Conservation (phyloP, 1,140 invertebrate species). For the Cheumatopsyche charites region DNA sequence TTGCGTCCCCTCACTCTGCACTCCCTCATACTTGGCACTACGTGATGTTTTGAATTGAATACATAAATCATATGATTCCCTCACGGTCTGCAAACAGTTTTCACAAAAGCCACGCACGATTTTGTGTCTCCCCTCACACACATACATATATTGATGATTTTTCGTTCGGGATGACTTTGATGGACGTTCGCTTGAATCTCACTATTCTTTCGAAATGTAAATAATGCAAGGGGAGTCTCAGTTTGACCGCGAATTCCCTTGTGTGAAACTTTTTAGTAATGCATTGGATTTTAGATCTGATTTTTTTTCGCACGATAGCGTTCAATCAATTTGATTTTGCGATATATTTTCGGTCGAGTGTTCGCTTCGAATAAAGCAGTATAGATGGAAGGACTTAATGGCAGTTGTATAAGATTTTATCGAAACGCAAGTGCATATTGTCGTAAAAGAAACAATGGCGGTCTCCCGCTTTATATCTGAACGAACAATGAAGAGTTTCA, state of each 20-base stretch:
- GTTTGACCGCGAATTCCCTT: neutral
- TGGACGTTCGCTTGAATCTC: neutral
- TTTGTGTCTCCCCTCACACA: neutral
- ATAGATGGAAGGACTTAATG: slow-evolving; percentile 27
- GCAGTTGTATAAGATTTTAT: slow-evolving; percentile 41
- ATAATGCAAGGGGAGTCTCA: neutral
- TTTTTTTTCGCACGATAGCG: neutral
- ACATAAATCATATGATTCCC: slow-evolving; percentile 44
- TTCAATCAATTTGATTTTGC: neutral
- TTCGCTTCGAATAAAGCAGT: neutral
- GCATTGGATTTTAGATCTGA: neutral
- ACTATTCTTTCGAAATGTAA: neutral
- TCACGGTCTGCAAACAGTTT: slow-evolving; percentile 40
- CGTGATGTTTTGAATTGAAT: slow-evolving; percentile 42
- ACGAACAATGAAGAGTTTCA: slow-evolving; percentile 38
- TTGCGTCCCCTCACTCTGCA: neutral
- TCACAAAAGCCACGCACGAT: slow-evolving; percentile 28
- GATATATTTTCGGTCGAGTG: neutral
- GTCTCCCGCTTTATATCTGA: slow-evolving; percentile 37
- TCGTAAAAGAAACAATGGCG: slow-evolving; percentile 44
- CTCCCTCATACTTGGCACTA: neutral
- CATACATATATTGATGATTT: neutral
- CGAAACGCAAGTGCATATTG: slow-evolving; percentile 43
- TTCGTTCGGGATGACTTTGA: neutral
- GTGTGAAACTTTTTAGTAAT: neutral